Percentiles rank a stretch among this genome's conserved stretches.
phyloP scores from a whole-genome alignment of 2,113 vertebrate species.

The Psittacus erithacus region DNA sequence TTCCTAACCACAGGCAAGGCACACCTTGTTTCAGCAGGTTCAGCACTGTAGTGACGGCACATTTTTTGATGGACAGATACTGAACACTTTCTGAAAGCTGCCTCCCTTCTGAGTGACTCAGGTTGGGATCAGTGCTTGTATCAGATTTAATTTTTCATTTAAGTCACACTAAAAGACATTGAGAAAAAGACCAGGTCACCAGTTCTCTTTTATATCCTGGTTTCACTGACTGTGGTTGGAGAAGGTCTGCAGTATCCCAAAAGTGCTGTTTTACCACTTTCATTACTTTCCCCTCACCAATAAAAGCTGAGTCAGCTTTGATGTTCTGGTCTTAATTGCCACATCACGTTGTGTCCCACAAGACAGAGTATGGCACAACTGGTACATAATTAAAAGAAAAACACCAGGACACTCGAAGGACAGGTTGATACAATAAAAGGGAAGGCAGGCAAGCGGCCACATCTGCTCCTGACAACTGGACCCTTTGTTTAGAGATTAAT shows the following conservation, averaged over 20 bases:
- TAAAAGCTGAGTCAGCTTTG: slow-evolving; percentile 38
- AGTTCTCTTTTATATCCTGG: not conserved
- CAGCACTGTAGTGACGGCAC: not conserved
- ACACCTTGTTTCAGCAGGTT: not conserved
- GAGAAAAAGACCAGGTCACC: not conserved
- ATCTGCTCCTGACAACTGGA: not conserved
- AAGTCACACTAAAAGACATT: not conserved
- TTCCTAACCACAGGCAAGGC: not conserved
- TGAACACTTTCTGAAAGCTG: not conserved
- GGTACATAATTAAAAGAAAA: slow-evolving; percentile 27
- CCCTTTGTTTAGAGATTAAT: not conserved
- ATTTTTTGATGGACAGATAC: not conserved
- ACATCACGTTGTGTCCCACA: not conserved
- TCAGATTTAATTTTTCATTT: not conserved
- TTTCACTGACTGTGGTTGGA: not conserved
- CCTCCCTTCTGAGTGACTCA: not conserved
- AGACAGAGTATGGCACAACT: not conserved
- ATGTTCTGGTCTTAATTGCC: slow-evolving; percentile 48
- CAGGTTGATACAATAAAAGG: not conserved
- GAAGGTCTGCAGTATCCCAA: not conserved
- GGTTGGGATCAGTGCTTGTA: not conserved
- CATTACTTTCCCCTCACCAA: not conserved
- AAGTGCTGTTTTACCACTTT: not conserved
- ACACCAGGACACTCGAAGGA: slow-evolving; percentile 5
- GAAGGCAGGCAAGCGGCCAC: not conserved